These are phyloP conservation scores for Anoura caudifer DNA, from an alignment of 2,113 vertebrate species.

Conservation along the genomic window DNA sequence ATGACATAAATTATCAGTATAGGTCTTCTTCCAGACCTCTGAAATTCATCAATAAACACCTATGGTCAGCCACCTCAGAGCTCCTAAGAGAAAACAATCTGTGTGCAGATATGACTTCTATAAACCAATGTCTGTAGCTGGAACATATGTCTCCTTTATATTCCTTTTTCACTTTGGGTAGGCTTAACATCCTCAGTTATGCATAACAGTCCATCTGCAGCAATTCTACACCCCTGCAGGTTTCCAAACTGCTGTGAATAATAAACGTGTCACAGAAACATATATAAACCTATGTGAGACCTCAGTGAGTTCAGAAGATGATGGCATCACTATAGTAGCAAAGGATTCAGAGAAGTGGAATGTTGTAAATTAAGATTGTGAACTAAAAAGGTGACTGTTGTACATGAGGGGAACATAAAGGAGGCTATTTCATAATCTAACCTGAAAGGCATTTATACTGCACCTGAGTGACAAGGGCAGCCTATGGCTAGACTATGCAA, in stretches of 20 bases:
- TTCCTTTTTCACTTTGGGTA: slow-evolving; percentile 15
- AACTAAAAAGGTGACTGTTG: neutral
- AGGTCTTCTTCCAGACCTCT: neutral
- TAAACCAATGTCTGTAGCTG: neutral
- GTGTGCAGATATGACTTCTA: slow-evolving; percentile 7
- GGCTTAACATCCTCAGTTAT: slow-evolving; percentile 35
- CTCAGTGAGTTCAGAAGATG: slow-evolving; percentile 29
- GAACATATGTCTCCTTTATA: slow-evolving; percentile 35
- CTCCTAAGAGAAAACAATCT: neutral
- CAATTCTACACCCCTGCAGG: slow-evolving; percentile 55
- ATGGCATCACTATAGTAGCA: slow-evolving; percentile 38
- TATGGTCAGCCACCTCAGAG: slow-evolving; percentile 4
- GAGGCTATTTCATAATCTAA: neutral
- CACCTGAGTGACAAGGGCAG: neutral
- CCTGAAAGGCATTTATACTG: neutral
- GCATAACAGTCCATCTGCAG: slow-evolving; percentile 52
- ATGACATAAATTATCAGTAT: neutral
- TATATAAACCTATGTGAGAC: slow-evolving; percentile 39
- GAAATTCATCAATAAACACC: neutral
- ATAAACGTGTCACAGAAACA: slow-evolving; percentile 41
- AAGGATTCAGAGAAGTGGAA: slow-evolving; percentile 18
- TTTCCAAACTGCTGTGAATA: slow-evolving; percentile 54
- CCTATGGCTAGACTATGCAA: neutral
- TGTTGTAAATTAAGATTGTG: slow-evolving; percentile 26
- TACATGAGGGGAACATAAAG: neutral